phyloP scores from a whole-genome alignment of 2,797 vertebrate genomes.

The Hybognathus amarus region DNA sequence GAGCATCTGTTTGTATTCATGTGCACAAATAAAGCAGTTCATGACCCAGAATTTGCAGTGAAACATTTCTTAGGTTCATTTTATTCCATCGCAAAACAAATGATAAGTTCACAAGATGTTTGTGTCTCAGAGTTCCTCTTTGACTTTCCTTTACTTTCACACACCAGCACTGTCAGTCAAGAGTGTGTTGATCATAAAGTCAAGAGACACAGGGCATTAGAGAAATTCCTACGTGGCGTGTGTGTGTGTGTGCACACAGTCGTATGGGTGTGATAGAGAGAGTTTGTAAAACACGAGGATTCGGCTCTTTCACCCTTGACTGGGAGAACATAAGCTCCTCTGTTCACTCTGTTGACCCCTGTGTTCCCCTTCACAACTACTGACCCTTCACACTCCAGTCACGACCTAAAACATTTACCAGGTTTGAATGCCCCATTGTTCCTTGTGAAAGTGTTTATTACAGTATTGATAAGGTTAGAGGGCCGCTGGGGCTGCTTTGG shows the following conservation, averaged over 20 bases:
- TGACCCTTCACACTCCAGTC: slow-evolving; percentile 37
- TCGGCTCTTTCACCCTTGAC: slow-evolving; percentile 58
- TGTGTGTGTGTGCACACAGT: not conserved
- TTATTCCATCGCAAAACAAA: slow-evolving; percentile 3
- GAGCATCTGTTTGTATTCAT: not conserved
- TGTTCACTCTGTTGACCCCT: slow-evolving; percentile 58
- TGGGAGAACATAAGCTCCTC: slow-evolving; percentile 65
- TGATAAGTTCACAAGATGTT: not conserved
- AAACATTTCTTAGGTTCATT: not conserved
- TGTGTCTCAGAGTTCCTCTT: not conserved
- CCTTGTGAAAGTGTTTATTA: slow-evolving; percentile 44
- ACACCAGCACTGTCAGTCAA: not conserved
- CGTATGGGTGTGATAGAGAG: slow-evolving; percentile 2
- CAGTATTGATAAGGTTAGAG: slow-evolving; percentile 33
- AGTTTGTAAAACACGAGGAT: slow-evolving; percentile 59
- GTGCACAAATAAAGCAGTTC: not conserved
- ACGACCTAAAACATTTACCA: slow-evolving; percentile 46
- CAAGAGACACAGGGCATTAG: not conserved
- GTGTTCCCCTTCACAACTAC: slow-evolving; percentile 43
- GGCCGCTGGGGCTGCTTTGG: slow-evolving; percentile 10
- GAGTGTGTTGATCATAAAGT: not conserved
- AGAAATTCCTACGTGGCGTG: not conserved
- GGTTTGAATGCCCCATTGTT: slow-evolving; percentile 44
- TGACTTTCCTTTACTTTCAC: not conserved
- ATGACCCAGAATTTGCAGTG: not conserved